A percentile compares a stretch with the other conserved stretches of the same genome.
Conservation (phyloP, 2,797 vertebrate genomes). For the Salmo trutta region DNA sequence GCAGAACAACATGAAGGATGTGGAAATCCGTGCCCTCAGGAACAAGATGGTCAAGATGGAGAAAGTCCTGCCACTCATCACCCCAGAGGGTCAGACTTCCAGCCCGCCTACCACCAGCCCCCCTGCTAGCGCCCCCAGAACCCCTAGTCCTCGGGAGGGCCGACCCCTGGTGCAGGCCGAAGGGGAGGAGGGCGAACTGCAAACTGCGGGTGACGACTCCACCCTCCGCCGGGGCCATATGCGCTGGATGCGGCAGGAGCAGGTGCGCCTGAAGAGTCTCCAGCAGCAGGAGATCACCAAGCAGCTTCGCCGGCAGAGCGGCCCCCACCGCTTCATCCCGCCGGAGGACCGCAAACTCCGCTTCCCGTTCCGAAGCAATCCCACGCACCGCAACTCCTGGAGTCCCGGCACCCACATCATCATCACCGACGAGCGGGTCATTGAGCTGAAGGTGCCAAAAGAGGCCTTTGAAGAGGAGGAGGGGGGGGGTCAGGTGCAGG, state of each 20-base stretch:
- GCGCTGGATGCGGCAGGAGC: slow-evolving; percentile 95
- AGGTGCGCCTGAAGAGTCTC: slow-evolving; percentile 90
- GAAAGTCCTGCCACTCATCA: slow-evolving; percentile 92
- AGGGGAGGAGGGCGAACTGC: slow-evolving; percentile 72
- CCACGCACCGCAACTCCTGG: slow-evolving; percentile 96
- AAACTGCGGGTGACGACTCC: slow-evolving; percentile 79
- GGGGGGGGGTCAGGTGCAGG: slow-evolving; percentile 56
- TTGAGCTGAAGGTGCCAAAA: slow-evolving; percentile 94
- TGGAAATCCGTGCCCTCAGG: slow-evolving; percentile 92
- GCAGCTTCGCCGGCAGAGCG: slow-evolving; percentile 89
- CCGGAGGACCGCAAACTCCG: slow-evolving; percentile 97
- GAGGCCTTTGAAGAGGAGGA: slow-evolving; percentile 83
- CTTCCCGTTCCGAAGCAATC: slow-evolving; percentile 98
- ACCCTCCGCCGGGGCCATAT: slow-evolving; percentile 83
- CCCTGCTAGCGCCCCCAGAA: slow-evolving; percentile 18
- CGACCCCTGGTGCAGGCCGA: slow-evolving; percentile 53
- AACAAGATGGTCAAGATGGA: slow-evolving; percentile 99
- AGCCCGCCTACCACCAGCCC: neutral
- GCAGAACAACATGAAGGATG: slow-evolving; percentile 98
- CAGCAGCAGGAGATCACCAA: slow-evolving; percentile 97
- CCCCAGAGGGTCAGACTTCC: slow-evolving; percentile 64
- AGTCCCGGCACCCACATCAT: slow-evolving; percentile 97
- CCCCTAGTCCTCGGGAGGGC: slow-evolving; percentile 60
- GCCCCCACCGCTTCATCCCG: slow-evolving; percentile 94
- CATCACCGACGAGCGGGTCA: slow-evolving; percentile 92